Evolutionary conservation across 2,888 invertebrate genomes (phyloP).

Genomic region (Mayetiola destructor): DNA sequence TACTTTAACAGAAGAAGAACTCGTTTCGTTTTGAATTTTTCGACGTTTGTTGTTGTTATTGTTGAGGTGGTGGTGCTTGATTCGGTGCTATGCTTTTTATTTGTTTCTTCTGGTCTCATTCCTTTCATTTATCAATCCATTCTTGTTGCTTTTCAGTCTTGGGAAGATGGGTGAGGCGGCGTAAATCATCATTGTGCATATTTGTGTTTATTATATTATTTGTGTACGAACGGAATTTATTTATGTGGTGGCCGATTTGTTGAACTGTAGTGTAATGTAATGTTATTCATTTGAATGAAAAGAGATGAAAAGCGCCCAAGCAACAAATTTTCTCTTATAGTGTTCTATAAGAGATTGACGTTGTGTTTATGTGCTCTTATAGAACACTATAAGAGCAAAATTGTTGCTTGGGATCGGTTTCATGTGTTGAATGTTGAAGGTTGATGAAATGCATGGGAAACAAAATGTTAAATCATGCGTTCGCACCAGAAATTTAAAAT

Average conservation of each 20-base stretch:
- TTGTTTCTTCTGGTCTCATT: background rate
- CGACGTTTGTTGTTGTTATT: background rate
- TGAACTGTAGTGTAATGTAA: background rate
- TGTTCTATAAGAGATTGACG: too few relatives aligned
- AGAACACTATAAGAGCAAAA: too few relatives aligned
- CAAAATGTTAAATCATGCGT: too few relatives aligned
- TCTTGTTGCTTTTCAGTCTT: background rate
- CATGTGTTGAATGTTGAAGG: too few relatives aligned
- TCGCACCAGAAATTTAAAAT: too few relatives aligned
- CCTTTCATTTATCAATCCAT: background rate
- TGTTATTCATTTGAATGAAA: background rate
- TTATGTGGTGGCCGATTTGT: background rate
- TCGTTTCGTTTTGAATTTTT: background rate
- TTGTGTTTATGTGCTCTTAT: too few relatives aligned
- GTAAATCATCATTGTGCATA: background rate
- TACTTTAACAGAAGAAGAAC: constrained; percentile 3
- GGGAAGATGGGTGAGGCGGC: background rate
- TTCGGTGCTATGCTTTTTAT: too few relatives aligned
- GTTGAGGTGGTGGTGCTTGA: too few relatives aligned
- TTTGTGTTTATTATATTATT: background rate
- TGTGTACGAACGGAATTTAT: background rate
- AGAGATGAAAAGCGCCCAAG: too few relatives aligned
- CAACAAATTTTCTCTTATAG: too few relatives aligned
- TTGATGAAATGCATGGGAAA: too few relatives aligned
- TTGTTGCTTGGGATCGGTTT: too few relatives aligned